Evolutionary conservation across 2,888 invertebrate genomes (phyloP), one percentile per base, ranked within the genome.

Genomic region (Cenopis cana): DNA sequence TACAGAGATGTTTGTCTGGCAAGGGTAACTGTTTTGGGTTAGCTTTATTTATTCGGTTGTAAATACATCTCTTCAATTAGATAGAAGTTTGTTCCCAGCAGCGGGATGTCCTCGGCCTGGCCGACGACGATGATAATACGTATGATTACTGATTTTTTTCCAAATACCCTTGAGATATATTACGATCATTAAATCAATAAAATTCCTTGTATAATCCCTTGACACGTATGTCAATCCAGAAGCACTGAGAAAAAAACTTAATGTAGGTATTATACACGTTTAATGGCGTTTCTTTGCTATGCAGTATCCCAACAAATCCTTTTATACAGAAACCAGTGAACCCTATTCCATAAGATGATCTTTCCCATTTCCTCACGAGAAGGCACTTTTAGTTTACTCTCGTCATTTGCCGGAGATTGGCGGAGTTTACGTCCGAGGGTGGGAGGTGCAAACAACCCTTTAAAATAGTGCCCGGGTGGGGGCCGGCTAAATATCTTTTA

Each of bases 361-460:
- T 64, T 55, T 56, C 59, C 65, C 52, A 70, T 65, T 64, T 41
- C 57, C 60, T 52, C 60, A 52, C 60, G 41, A 52, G 56, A 67
- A 67, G 68, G 60, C 68, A 60, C 59, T 70, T 64, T 64, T 54
- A 65, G 57, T 70, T 59, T 59, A 59, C 65, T 65, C 69, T 60
- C 64, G 70, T 70, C 70, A 70, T 70, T 70, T 54, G 65, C 59
- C 65, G 46, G 65, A 70, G 70, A 70, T 70, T 66, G 70, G 20
- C 59, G 59, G 69, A 64, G 72, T 68, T 72, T 68, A 72, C 68
- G 57, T 56, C 62, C 62, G 57, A 72, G 56, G 72, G 67, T 76
- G 82, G 76, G 77, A 84, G 82, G 87, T 87, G 88, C 86, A 86
- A 89, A 89, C 87, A 89, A 90, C 89, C 90, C 91, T 90, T 91